Percentiles rank a stretch among this genome's conserved stretches.
These are phyloP conservation scores for Crocidura indochinensis DNA, from an alignment of 2,797 vertebrate genomes.

Conservation along the genomic window DNA sequence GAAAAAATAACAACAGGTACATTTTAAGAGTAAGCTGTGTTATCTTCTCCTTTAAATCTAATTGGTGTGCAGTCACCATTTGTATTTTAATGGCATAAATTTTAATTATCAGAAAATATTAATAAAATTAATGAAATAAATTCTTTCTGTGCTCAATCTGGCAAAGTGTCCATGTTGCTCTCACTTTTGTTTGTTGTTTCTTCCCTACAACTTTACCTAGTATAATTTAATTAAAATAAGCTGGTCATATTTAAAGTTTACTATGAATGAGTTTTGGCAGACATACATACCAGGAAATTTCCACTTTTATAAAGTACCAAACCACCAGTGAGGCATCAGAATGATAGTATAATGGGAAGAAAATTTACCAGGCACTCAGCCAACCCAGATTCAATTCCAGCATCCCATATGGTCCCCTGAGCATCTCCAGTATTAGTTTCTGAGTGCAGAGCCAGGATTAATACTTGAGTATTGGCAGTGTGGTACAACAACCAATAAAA, in stretches of 20 bases:
- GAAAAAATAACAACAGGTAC: background rate
- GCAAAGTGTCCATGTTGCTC: background rate
- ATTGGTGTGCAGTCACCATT: too few species aligned
- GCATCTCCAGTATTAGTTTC: too few species aligned
- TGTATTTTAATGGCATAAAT: too few species aligned
- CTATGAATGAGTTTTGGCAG: conserved; percentile 5
- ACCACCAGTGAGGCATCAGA: too few species aligned
- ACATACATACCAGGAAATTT: background rate
- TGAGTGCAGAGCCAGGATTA: too few species aligned
- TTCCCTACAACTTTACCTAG: background rate
- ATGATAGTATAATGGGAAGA: too few species aligned
- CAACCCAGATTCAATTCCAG: too few species aligned
- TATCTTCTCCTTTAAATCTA: too few species aligned
- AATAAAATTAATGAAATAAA: background rate
- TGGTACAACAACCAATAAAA: too few species aligned
- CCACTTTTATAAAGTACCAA: background rate
- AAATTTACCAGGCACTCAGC: too few species aligned
- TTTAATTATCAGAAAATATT: background rate
- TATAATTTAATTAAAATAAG: conserved; percentile 13
- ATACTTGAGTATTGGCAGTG: too few species aligned
- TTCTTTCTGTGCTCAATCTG: background rate
- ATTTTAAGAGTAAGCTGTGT: conserved; percentile 28
- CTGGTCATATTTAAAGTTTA: background rate
- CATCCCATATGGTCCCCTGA: too few species aligned
- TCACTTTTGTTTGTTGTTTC: background rate